These are phyloP conservation scores for Rhodeus uyekii DNA, from an alignment of 2,797 vertebrate species.

Conservation along the genomic window DNA sequence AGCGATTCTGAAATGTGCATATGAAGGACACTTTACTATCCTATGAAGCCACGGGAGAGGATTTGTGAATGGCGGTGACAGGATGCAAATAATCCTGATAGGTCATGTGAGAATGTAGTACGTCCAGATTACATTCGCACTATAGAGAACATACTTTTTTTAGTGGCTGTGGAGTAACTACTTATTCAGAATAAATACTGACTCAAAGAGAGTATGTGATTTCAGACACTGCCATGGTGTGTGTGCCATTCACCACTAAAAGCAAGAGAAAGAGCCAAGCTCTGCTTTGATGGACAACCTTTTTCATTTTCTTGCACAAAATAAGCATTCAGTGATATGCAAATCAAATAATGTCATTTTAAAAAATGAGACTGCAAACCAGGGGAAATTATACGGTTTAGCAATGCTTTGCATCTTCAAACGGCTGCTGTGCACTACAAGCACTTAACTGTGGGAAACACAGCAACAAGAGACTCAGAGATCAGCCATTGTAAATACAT, in stretches of 20 bases:
- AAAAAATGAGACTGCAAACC: not conserved
- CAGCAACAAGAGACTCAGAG: not conserved
- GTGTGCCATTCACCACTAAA: not conserved
- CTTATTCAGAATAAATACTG: not conserved
- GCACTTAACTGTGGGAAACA: not conserved
- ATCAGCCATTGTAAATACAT: not conserved
- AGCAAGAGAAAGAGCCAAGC: not conserved
- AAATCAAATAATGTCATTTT: constrained; percentile 3
- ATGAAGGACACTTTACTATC: too few species aligned
- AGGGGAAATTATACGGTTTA: not conserved
- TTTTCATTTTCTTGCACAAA: not conserved
- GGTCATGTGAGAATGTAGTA: not conserved
- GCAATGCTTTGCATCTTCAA: not conserved
- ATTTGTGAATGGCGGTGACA: too few species aligned
- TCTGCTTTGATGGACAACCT: not conserved
- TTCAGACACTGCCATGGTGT: not conserved
- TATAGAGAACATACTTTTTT: not conserved
- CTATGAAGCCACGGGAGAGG: too few species aligned
- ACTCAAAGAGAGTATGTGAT: too few species aligned
- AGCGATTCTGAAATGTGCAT: too few species aligned
- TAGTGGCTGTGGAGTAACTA: not conserved
- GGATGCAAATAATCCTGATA: too few species aligned
- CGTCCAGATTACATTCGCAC: not conserved
- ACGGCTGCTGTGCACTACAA: not conserved
- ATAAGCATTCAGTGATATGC: not conserved